Conservation (phyloP, 2,888 invertebrate genomes). For the Scaptomyza cyrtandrae region DNA sequence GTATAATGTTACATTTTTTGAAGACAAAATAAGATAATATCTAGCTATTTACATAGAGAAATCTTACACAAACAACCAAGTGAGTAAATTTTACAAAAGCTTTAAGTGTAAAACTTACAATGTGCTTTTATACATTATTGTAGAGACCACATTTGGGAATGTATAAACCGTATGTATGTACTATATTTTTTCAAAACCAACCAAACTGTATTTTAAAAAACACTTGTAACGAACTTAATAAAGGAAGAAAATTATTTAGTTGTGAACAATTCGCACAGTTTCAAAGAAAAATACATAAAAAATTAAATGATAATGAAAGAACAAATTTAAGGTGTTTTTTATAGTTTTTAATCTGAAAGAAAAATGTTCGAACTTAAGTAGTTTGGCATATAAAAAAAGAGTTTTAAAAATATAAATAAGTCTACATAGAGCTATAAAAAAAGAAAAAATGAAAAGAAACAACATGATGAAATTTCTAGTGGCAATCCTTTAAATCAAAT, state of each 20-base stretch:
- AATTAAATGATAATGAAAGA: constrained; percentile 1
- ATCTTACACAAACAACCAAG: constrained; percentile 27
- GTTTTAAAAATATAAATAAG: constrained; percentile 30
- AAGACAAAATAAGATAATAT: constrained; percentile 61
- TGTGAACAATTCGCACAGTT: constrained; percentile 62
- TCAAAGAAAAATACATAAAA: constrained; percentile 11
- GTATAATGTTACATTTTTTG: constrained; percentile 77
- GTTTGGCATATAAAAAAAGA: constrained; percentile 34
- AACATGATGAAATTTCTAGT: constrained; percentile 56
- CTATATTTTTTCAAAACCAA: constrained; percentile 65
- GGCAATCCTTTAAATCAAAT: constrained; percentile 55
- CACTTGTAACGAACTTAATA: constrained; percentile 23
- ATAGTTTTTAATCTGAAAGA: constrained; percentile 63
- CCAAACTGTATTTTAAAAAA: constrained; percentile 63
- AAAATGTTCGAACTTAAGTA: constrained; percentile 53
- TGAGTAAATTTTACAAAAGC: constrained; percentile 47
- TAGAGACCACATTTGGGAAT: constrained; percentile 55
- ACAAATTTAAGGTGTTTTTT: constrained; percentile 49
- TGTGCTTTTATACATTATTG: constrained; percentile 75
- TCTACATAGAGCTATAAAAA: constrained; percentile 35
- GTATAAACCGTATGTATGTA: constrained; percentile 35
- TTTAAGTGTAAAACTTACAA: constrained; percentile 68
- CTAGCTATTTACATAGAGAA: constrained; percentile 63
- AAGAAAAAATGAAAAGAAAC: constrained; percentile 23
- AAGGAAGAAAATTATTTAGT: constrained; percentile 49